Base-by-base conservation (phyloP, 2,888 invertebrate species). In the Lamellibrachia columna region DNA sequence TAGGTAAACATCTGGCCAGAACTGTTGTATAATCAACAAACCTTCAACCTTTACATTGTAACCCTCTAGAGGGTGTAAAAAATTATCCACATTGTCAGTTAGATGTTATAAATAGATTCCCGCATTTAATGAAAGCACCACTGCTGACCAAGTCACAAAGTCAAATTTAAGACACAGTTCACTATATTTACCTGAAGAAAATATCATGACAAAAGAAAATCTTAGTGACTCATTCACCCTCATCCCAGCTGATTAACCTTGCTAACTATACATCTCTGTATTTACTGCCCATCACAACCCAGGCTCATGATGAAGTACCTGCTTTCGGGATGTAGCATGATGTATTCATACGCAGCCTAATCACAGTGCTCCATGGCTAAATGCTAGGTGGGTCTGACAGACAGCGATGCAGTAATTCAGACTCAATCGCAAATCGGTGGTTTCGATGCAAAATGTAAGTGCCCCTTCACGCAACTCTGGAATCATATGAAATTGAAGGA, bases 211-310 rank as follows among this genome's bases (percentile, higher is more conserved):
- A 22, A 75, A 1, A 9, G 6, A 22, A 15, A 22, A 75, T 75
- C 22, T 75, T 15, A 75, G 22, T 22, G 75, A 75, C n/a, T 15
- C n/a, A 22, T 22, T n/a, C 15, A 22, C 75, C 75, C n/a, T 75
- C 22, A 22, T 75, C 75, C n/a, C 75, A 75, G 22, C n/a, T n/a
- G 75, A 75, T 75, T 15, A n/a, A 75, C 75, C 15, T 75, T n/a
- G 15, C 75, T 75, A 6, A 9, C 15, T 75, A 75, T 75, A 75
- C 22, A n/a, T 75, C 75, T 75, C 75, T 75, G n/a, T 75, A 75
- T 75, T 75, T 75, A 75, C 75, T 75, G 75, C 75, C 75, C 22
- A 75, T 75, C 75, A 75, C 75, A 75, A 75, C 22, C 75, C 75
- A 75, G 2, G 75, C 75, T 6, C n/a, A 75, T 75, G 75, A 75